Evolutionary conservation across 2,888 invertebrate species (phyloP).

Genomic region (Argyresthia albistria): DNA sequence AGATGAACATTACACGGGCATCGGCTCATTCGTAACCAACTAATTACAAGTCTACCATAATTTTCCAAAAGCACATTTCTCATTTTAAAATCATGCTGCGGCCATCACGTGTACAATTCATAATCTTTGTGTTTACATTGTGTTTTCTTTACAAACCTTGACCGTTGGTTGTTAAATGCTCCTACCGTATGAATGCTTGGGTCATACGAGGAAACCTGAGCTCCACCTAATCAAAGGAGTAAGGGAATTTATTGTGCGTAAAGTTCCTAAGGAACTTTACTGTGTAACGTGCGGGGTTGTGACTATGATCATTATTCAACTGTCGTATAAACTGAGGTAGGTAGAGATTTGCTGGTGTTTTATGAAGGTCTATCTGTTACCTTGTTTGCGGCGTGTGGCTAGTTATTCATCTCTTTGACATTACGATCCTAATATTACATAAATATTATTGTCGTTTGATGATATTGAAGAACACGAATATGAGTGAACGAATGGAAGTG

Average conservation of each 20-base stretch:
- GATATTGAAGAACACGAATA: too few relatives aligned
- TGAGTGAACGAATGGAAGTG: too few relatives aligned
- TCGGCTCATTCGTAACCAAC: too few relatives aligned
- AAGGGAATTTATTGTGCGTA: constrained; percentile 65
- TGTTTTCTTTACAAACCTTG: constrained; percentile 2
- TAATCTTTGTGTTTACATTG: neutral
- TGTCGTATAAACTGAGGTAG: constrained; percentile 34
- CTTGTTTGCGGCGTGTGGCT: too few relatives aligned
- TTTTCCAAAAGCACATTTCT: neutral
- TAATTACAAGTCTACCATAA: too few relatives aligned
- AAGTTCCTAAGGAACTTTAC: constrained; percentile 34
- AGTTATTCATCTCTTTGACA: too few relatives aligned
- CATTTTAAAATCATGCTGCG: neutral
- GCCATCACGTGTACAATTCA: neutral
- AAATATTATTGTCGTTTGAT: too few relatives aligned
- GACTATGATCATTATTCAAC: constrained; percentile 64
- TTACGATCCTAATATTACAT: too few relatives aligned
- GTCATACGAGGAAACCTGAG: constrained; percentile 53
- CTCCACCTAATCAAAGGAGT: constrained; percentile 61
- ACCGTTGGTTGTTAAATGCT: constrained; percentile 11
- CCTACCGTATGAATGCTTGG: constrained; percentile 31
- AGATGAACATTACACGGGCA: too few relatives aligned
- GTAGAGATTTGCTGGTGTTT: constrained; percentile 14
- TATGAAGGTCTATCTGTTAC: neutral
- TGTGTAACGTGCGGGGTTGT: constrained; percentile 62